Evolutionary conservation across 2,797 vertebrate species (phyloP).

Genomic region (Sebastes steindachneri): DNA sequence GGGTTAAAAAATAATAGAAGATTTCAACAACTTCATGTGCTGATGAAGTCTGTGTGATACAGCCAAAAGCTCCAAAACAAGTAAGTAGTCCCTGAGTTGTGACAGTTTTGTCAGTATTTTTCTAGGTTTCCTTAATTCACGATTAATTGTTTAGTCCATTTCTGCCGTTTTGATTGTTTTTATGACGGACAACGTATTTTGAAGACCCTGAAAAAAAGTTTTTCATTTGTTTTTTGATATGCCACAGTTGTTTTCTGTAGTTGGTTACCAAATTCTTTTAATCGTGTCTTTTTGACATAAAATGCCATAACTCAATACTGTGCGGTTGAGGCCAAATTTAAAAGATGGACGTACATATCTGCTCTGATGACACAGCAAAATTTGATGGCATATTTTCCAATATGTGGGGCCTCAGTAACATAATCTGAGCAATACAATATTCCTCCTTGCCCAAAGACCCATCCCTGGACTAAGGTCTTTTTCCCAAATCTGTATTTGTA

Average conservation of each 20-base stretch:
- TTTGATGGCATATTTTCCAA: not conserved
- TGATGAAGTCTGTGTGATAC: not conserved
- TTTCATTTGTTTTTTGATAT: not conserved
- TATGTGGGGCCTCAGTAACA: not conserved
- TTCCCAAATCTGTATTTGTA: not conserved
- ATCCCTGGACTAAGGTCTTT: not conserved
- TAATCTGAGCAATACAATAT: not conserved
- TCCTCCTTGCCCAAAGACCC: not conserved
- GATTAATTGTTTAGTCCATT: not conserved
- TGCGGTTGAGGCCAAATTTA: not conserved
- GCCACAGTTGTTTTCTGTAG: not conserved
- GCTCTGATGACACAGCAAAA: not conserved
- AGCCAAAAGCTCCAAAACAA: not conserved
- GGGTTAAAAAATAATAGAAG: not conserved
- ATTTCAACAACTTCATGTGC: not conserved
- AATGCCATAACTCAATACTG: not conserved
- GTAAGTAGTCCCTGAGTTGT: not conserved
- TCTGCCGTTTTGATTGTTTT: not conserved
- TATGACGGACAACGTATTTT: not conserved
- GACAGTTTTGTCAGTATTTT: not conserved
- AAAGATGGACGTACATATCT: not conserved
- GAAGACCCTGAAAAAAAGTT: not conserved
- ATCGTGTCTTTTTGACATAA: not conserved
- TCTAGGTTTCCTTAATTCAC: not conserved
- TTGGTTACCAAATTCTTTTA: not conserved